Conservation (phyloP, 2,888 invertebrate species). For the Pediacus dermestoides region DNA sequence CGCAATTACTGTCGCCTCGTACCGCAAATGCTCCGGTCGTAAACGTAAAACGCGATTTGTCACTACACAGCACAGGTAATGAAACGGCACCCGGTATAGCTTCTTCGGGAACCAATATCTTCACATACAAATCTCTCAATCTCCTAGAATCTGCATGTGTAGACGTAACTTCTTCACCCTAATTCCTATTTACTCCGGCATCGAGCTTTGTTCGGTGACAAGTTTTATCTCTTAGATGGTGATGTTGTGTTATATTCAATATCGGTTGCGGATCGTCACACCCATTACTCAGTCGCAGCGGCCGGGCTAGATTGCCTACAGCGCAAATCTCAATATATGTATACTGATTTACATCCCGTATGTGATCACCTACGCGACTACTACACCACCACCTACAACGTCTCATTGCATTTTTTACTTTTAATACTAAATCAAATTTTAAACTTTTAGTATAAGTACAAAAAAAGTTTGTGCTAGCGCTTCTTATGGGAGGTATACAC, state of each 20-base stretch:
- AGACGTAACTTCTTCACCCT: conserved; percentile 41
- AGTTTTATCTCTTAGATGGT: conserved; percentile 41
- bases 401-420: too few species aligned
- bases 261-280: conserved; percentile 38
- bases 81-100: conserved; percentile 11
- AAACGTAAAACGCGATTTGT: conserved; percentile 36
- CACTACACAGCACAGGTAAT: conserved; percentile 27
- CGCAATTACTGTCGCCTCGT: conserved; percentile 26
- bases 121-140: conserved; percentile 40
- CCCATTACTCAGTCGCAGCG: conserved; percentile 20
- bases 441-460: background rate
- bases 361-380: background rate
- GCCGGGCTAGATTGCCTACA: conserved; percentile 22
- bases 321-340: conserved; percentile 34
- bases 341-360: conserved; percentile 24
- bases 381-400: background rate
- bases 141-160: conserved; percentile 38
- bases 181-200: conserved; percentile 40
- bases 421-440: background rate
- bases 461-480: too few species aligned
- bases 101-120: conserved; percentile 33
- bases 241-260: conserved; percentile 44
- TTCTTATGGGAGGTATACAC: too few species aligned
- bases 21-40: conserved; percentile 27
- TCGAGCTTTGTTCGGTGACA: conserved; percentile 40